Evolutionary conservation across 2,797 vertebrate genomes (phyloP).

Genomic region (Rhabdomys pumilio): DNA sequence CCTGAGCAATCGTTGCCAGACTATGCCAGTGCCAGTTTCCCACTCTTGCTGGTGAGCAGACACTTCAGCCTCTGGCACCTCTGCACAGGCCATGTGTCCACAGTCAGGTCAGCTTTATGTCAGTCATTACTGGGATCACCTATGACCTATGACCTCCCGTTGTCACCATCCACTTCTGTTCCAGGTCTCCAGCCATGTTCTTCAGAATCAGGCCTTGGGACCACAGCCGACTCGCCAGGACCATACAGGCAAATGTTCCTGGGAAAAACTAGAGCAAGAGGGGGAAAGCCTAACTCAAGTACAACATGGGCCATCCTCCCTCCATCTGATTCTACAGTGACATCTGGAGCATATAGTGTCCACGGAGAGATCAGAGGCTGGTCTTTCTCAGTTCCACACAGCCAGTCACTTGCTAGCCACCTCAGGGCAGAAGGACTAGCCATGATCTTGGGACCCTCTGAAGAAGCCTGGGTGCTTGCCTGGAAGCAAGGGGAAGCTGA

Average conservation of each 20-base stretch:
- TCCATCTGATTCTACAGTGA: background rate
- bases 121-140: background rate
- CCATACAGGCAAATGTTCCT: background rate
- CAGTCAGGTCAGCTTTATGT: background rate
- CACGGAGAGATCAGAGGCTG: background rate
- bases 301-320: background rate
- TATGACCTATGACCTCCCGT: background rate
- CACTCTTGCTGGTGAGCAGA: background rate
- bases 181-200: background rate
- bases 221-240: background rate
- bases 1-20: background rate
- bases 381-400: background rate
- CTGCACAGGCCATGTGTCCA: background rate
- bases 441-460: background rate
- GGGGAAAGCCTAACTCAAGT: background rate
- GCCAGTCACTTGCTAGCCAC: background rate
- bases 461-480: background rate
- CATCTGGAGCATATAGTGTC: background rate
- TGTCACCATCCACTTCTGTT: background rate
- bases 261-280: background rate
- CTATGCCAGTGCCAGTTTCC: background rate
- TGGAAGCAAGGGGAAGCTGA: background rate
- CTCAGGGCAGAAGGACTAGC: background rate
- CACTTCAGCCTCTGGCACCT: background rate
- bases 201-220: constrained; percentile 17